phyloP scores from a whole-genome alignment of 2,888 invertebrate species.

The Ferdinandea cuprea region DNA sequence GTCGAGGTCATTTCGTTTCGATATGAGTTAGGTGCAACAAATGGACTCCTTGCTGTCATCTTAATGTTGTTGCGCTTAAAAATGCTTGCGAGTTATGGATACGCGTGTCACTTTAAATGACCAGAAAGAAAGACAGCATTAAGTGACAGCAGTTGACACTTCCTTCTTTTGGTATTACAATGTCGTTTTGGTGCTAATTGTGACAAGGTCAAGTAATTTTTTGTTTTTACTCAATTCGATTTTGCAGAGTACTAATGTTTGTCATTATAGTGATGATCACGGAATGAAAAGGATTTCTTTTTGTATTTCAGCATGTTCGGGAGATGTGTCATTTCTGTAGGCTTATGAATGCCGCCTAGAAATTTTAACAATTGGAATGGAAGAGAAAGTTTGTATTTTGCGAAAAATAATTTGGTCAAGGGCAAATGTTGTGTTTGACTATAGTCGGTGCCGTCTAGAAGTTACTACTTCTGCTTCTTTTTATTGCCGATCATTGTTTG shows the following conservation, averaged over 20 bases:
- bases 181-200: slow-evolving; percentile 32
- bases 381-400: neutral
- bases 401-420: no score
- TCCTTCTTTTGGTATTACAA: slow-evolving; percentile 11
- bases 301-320: slow-evolving; percentile 1
- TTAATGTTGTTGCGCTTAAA: slow-evolving; percentile 62
- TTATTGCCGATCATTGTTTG: no score
- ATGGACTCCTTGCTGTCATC: slow-evolving; percentile 59
- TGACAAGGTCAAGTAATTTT: slow-evolving; percentile 46
- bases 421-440: no score
- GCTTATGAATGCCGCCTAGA: slow-evolving; percentile 20
- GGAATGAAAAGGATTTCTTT: slow-evolving; percentile 31
- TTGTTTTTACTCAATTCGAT: neutral
- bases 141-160: slow-evolving; percentile 54
- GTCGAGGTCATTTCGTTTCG: slow-evolving; percentile 54
- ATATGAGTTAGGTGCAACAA: slow-evolving; percentile 31
- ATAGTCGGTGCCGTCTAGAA: no score
- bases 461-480: no score
- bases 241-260: slow-evolving; percentile 25
- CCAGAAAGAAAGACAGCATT: slow-evolving; percentile 20
- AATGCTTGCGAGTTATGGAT: slow-evolving; percentile 7
- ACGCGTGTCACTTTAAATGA: slow-evolving; percentile 48
- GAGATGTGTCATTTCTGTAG: neutral
- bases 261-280: slow-evolving; percentile 49
- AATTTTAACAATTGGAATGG: neutral